Conservation (phyloP, 2,113 vertebrate genomes). For the Ophthalmolycus amberensis region DNA sequence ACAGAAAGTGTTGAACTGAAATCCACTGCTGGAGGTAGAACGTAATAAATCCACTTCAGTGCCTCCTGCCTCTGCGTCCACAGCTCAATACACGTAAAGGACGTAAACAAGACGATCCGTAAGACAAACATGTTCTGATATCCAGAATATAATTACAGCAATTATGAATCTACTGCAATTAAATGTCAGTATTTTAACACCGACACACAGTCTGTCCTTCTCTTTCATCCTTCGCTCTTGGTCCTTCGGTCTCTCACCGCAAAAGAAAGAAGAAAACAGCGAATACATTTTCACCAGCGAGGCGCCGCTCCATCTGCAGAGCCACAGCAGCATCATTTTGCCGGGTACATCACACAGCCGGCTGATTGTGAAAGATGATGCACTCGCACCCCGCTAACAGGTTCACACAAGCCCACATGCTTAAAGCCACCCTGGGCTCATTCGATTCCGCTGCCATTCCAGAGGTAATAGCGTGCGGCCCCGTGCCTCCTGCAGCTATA, state of each 20-base stretch:
- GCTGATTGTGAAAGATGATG: constrained; percentile 78
- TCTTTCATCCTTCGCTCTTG: background rate
- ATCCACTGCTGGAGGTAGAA: background rate
- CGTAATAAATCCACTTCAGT: background rate
- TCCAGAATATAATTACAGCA: background rate
- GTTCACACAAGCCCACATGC: constrained; percentile 77
- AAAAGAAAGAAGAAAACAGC: constrained; percentile 2
- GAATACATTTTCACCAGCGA: constrained; percentile 66
- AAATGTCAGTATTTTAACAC: background rate
- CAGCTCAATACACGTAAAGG: background rate
- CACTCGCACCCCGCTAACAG: constrained; percentile 74
- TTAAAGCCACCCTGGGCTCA: constrained; percentile 75
- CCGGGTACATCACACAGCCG: constrained; percentile 68
- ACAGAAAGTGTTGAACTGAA: background rate
- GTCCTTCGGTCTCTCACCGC: constrained; percentile 33
- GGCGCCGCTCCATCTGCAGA: constrained; percentile 72
- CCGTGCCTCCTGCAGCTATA: constrained; percentile 39
- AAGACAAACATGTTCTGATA: background rate
- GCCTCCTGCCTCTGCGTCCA: background rate
- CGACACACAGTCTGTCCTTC: background rate
- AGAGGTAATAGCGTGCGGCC: constrained; percentile 64
- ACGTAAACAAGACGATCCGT: background rate
- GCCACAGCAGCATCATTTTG: constrained; percentile 62
- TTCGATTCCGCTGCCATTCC: constrained; percentile 69
- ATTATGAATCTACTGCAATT: background rate